Evolutionary conservation across 2,888 invertebrate species (phyloP), one percentile per base, ranked within the genome.

Genomic region (Drosophila cognata): DNA sequence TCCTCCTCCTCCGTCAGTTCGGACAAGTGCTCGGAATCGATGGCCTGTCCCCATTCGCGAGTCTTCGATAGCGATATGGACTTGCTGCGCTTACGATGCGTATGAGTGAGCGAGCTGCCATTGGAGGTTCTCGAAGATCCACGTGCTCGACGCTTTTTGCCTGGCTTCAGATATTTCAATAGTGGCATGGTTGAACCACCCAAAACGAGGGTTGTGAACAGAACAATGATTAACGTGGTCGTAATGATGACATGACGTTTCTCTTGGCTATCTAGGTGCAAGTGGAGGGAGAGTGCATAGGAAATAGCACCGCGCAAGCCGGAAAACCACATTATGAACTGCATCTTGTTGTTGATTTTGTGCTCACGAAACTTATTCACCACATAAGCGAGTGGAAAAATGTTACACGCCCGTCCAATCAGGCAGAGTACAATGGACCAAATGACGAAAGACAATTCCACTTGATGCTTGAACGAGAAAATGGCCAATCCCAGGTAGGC

Each of bases 261-360:
- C 94, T 99, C 98, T 92, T 97, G 97, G 59, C 91, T 93, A 59
- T 97, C 97, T 88, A 99, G 96, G 83, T 98, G 97, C 91, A 99
- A 95, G 94, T 99, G 99, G 62, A 99, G 95, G 0, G 99, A 98
- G 28, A 99, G 94, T 2, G 99, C 99, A 94, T 99, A 99, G 0
- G 99, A 99, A 92, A 99, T 99, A 11, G 99, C 99, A 43, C 99
- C 99, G 66, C 99, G 95, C 75, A 99, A 94, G 53, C 99, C 97
- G 92, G 98, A 98, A 93, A 99, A 99, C 99, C 99, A 99, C 99
- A 99, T 99, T 71, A 99, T 98, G 91, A 99, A 99, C 96, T 99
- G 99, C 98, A 98, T 99, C 94, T 98, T 98, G 92, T 96, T 97
- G 1, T 99, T 99, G 69, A 99, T 99, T 93, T 98, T 98, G 94